Evolutionary conservation across 2,113 vertebrate genomes (phyloP), one percentile per base, ranked within the genome.

Genomic region (Eptatretus burgeri): DNA sequence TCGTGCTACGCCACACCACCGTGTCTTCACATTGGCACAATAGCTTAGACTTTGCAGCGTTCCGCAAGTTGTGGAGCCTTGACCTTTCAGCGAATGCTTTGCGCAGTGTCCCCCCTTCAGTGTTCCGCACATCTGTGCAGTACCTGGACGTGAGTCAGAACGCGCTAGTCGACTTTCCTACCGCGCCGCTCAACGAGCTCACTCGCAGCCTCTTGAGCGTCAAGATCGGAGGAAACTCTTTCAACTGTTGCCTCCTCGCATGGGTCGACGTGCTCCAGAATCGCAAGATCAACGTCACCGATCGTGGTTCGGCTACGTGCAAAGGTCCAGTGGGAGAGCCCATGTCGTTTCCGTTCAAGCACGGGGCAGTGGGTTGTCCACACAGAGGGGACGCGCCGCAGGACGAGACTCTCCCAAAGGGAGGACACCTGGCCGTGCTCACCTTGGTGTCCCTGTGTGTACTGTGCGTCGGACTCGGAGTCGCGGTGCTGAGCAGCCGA

Each of bases 111-210:
- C 81, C 83, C 0, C 65, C 68, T 12, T 82, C 80, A 80, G 77
- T 70, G 8, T 75, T 69, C 64, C 75, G 76, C 2, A 80, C 79
- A 10, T 76, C 75, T 10, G 71, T 95, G 1, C 83, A 91, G 74
- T 78, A 78, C 8, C 70, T 98, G 49, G 88, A 98, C 70, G 74
- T 98, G 52, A 75, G 78, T 64, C 83, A 88, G 71, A 98, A 98
- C 64, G 79, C 75, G 66, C 75, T 98, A 68, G 79, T 77, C 52
- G 77, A 76, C 1, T 71, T 98, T 63, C 76, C 85, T 2, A 67
- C 71, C 66, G 74, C 74, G 27, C 79, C 80, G 50, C 75, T 93
- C 65, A 70, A 74, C 0, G 75, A 75, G 12, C 69, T 95, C 72
- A 78, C 84, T 67, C 75, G 67, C 62, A 83, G 80, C 1, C 78